Evolutionary conservation across 2,797 vertebrate species (phyloP).

Genomic region (Eleutherodactylus coqui): DNA sequence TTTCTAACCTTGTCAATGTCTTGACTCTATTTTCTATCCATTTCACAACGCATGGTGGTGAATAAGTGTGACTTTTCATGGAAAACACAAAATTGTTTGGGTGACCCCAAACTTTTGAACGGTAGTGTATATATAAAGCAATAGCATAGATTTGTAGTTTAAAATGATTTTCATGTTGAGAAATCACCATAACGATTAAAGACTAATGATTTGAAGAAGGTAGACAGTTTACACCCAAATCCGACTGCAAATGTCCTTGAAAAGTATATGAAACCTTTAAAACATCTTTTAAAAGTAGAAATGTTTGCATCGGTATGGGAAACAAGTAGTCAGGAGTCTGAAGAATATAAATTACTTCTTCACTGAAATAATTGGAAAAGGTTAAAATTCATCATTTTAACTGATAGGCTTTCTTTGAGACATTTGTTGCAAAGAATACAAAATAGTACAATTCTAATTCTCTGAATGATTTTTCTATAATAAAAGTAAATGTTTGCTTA

Average conservation of each 20-base stretch:
- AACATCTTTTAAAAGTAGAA: slow-evolving; percentile 80
- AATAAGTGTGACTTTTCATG: too few relatives aligned
- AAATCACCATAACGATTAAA: background rate
- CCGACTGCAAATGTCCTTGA: slow-evolving; percentile 73
- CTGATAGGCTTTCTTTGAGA: slow-evolving; percentile 78
- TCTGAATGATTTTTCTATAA: slow-evolving; percentile 59
- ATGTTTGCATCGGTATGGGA: slow-evolving; percentile 79
- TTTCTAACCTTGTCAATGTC: too few relatives aligned
- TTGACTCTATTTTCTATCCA: too few relatives aligned
- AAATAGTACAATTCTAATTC: slow-evolving; percentile 68
- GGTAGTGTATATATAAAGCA: background rate
- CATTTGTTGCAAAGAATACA: slow-evolving; percentile 75
- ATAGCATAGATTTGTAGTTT: background rate
- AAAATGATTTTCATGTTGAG: background rate
- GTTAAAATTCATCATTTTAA: slow-evolving; percentile 86
- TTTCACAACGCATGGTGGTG: too few relatives aligned
- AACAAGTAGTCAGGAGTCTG: slow-evolving; percentile 74
- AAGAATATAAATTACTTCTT: slow-evolving; percentile 82
- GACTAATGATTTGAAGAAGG: slow-evolving; percentile 8
- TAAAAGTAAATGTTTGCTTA: slow-evolving; percentile 65
- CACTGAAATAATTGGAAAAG: slow-evolving; percentile 79
- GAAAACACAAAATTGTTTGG: too few relatives aligned
- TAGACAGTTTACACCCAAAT: slow-evolving; percentile 58
- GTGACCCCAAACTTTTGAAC: too few relatives aligned
- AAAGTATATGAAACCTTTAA: slow-evolving; percentile 70